Evolutionary conservation across 2,888 invertebrate genomes (phyloP).

Genomic region (Synanthedon tipuliformis): DNA sequence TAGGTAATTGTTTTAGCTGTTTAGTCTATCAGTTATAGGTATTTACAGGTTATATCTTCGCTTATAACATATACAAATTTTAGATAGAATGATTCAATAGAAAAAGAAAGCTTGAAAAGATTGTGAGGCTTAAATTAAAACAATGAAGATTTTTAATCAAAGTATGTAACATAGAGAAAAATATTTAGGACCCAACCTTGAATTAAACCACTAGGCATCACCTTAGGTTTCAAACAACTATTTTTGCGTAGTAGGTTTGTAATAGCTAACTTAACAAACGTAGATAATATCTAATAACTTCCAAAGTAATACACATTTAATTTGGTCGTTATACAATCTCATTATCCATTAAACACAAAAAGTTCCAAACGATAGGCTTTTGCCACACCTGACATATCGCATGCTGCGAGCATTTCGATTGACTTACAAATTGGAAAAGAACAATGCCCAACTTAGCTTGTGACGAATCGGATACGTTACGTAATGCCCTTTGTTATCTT

Average conservation of each 20-base stretch:
- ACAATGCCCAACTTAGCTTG: constrained; percentile 33
- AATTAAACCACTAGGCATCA: too few relatives aligned
- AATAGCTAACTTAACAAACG: too few relatives aligned
- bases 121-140: too few relatives aligned
- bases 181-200: too few relatives aligned
- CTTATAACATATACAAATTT: not conserved
- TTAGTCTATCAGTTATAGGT: too few relatives aligned
- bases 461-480: constrained; percentile 34
- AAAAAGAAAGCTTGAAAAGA: too few relatives aligned
- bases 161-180: too few relatives aligned
- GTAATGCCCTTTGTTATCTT: constrained; percentile 25
- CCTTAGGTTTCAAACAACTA: too few relatives aligned
- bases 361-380: constrained; percentile 18
- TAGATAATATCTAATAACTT: constrained; percentile 2
- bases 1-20: too few relatives aligned
- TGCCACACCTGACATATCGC: constrained; percentile 45
- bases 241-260: not conserved
- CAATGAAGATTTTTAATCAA: too few relatives aligned
- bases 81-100: not conserved
- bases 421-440: constrained; percentile 47
- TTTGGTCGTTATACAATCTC: constrained; percentile 9
- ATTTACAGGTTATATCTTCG: too few relatives aligned
- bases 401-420: constrained; percentile 45
- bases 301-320: constrained; percentile 1
- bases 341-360: constrained; percentile 19